Evolutionary conservation across 2,888 invertebrate species (phyloP).

Genomic region (Eupithecia abbreviata): DNA sequence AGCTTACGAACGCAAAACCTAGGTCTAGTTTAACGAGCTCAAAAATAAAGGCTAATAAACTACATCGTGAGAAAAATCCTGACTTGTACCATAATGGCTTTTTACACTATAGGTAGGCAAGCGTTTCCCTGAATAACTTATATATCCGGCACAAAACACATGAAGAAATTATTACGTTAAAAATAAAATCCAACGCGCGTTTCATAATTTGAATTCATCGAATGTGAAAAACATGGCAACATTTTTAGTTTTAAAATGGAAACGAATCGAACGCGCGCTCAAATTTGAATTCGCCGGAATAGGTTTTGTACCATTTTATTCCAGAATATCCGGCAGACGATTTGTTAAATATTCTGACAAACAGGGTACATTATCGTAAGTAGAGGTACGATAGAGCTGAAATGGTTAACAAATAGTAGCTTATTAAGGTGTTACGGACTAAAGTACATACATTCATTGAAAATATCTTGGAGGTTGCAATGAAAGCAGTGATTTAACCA

Average conservation of each 20-base stretch:
- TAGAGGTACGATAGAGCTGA: neutral
- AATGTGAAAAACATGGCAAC: neutral
- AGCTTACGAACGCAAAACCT: conserved; percentile 54
- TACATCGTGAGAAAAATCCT: neutral
- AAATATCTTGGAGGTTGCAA: conserved; percentile 4
- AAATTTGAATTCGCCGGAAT: neutral
- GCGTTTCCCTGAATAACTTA: neutral
- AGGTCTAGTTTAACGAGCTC: conserved; percentile 53
- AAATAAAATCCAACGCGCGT: conserved; percentile 2
- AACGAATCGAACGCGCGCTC: neutral
- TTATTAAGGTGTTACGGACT: neutral
- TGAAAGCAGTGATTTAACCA: conserved; percentile 44
- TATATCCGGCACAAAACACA: neutral
- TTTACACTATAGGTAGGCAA: neutral
- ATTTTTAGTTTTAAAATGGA: neutral
- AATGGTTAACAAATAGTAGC: neutral
- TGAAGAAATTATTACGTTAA: neutral
- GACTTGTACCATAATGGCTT: neutral
- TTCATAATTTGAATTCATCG: neutral
- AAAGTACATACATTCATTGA: neutral
- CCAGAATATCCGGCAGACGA: neutral
- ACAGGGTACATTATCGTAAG: neutral
- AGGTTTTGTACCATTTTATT: neutral
- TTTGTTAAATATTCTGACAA: neutral
- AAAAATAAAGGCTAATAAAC: conserved; percentile 46